Base-by-base conservation (phyloP, 2,113 vertebrate genomes). In the Empidonax traillii region DNA sequence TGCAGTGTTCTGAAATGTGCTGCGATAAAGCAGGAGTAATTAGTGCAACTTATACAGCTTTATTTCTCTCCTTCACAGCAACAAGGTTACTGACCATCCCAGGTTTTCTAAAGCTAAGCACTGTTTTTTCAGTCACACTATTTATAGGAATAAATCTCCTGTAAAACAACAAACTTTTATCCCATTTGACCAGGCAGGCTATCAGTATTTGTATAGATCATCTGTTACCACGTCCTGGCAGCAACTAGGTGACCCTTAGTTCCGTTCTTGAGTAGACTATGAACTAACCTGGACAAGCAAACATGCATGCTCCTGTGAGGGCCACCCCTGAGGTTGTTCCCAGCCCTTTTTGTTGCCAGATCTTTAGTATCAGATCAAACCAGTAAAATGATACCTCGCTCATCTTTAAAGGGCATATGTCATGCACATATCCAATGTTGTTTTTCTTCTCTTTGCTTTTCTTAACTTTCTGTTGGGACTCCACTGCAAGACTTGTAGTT, bases 241-340 rank as follows among this genome's bases (percentile, higher is more conserved):
- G 39, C 25, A 51, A n/a, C 14, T 21, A 10, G 8, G 30, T 65
- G 39, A 83, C 79, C 62, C 9, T 58, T 58, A n/a, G 11, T 37
- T 90, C 7, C 7, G 43, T 86, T 83, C 62, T 94, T 12, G 4
- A 31, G 52, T 37, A 63, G 28, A 10, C 23, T n/a, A 4, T 43
- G 39, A 67, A 51, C 58, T 51, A 79, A 59, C 18, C 22, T 18
- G 44, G 43, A 39, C 12, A 22, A 67, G 62, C 51, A 90, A 82
- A 67, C 8, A 5, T 0, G 0, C 1, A 0, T 4, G 8, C 12
- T 55, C 6, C 2, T 1, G 18, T 46, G 53, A 56, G 23, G 39
- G 22, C 62, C 31, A n/a, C 28, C 33, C 15, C 39, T n/a, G 43
- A 46, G 28, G 53, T 62, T 55, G 20, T 75, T 86, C 37, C 30